Conservation (phyloP, 2,113 vertebrate genomes). For the Uropsilus gracilis region DNA sequence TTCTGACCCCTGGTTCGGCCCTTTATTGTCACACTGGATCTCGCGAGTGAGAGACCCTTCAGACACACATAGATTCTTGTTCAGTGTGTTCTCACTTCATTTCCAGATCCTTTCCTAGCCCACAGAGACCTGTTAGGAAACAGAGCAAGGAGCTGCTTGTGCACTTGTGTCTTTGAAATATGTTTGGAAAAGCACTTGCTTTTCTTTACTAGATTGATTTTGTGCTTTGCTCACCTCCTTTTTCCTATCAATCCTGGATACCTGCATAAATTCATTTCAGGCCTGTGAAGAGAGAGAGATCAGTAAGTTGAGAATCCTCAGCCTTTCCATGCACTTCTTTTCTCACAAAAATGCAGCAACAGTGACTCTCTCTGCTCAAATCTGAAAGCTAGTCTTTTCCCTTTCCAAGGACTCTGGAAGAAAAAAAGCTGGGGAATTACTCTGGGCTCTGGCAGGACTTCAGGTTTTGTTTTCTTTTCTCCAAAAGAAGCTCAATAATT, state of each 20-base stretch:
- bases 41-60: background rate
- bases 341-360: background rate
- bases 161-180: background rate
- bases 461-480: background rate
- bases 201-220: background rate
- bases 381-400: background rate
- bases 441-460: constrained; percentile 66
- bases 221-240: background rate
- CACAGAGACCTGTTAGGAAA: background rate
- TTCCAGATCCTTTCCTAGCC: background rate
- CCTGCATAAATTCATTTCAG: background rate
- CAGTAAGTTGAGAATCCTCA: background rate
- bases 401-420: constrained; percentile 22
- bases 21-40: background rate
- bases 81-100: background rate
- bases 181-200: background rate
- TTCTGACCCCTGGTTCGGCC: background rate
- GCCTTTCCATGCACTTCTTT: rapidly evolving
- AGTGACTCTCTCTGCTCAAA: background rate
- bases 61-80: background rate
- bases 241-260: background rate
- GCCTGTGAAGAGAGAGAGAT: background rate
- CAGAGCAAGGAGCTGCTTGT: background rate
- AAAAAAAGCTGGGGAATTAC: constrained; percentile 43
- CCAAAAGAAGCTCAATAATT: constrained; percentile 71